These are phyloP conservation scores for Tiliacea citrago DNA, from an alignment of 2,888 invertebrate genomes.

Conservation along the genomic window DNA sequence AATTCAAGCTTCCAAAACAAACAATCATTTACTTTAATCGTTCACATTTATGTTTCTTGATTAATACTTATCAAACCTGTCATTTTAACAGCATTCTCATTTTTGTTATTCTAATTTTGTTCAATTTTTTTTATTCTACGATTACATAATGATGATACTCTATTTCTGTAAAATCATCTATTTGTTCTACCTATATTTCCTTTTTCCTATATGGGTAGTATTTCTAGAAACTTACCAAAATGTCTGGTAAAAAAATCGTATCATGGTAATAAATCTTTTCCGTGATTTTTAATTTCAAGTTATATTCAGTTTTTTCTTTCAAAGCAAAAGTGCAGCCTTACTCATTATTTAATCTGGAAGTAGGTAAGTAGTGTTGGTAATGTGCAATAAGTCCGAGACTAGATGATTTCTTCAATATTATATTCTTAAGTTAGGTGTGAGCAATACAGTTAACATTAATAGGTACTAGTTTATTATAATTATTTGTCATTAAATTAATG, in stretches of 20 bases:
- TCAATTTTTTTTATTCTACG: conserved; percentile 62
- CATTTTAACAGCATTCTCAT: conserved; percentile 62
- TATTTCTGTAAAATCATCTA: conserved; percentile 59
- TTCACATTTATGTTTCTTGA: conserved; percentile 23
- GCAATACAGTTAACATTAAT: conserved; percentile 63
- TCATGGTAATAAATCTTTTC: conserved; percentile 40
- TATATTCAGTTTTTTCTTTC: conserved; percentile 13
- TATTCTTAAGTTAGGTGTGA: conserved; percentile 61
- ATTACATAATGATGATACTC: conserved; percentile 56
- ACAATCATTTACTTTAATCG: conserved; percentile 19
- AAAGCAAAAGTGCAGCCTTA: conserved; percentile 45
- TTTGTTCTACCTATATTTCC: conserved; percentile 41
- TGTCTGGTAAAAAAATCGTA: conserved; percentile 46
- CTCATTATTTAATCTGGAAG: conserved; percentile 45
- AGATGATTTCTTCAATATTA: conserved; percentile 55
- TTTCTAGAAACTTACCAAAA: conserved; percentile 41
- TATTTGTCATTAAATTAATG: conserved; percentile 39
- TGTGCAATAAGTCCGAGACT: conserved; percentile 51
- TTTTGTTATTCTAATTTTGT: conserved; percentile 58
- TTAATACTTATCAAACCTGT: conserved; percentile 33
- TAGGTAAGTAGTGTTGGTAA: conserved; percentile 37
- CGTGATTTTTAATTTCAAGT: conserved; percentile 1
- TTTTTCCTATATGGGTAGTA: conserved; percentile 12
- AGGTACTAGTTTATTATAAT: conserved; percentile 54
- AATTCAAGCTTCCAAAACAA: conserved; percentile 35